phyloP scores from a whole-genome alignment of 2,888 invertebrate genomes.

The Drosophila leonis region DNA sequence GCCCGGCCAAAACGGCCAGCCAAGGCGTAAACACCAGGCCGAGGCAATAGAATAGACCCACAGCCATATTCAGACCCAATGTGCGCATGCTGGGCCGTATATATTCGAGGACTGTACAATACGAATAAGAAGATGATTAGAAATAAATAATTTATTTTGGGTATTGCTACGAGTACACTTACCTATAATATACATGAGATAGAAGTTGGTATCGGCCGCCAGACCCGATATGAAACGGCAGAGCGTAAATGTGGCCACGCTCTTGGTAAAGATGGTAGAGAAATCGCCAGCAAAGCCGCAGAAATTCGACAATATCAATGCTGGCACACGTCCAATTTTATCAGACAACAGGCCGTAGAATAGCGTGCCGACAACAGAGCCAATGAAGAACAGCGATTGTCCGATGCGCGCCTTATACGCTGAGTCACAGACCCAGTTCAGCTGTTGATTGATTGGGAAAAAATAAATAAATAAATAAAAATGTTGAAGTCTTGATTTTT shows the following conservation, averaged over 20 bases:
- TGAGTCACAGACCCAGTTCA: constrained; percentile 88
- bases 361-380: constrained; percentile 87
- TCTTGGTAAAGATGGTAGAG: constrained; percentile 86
- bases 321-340: constrained; percentile 87
- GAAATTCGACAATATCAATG: constrained; percentile 87
- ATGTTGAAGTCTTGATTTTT: not conserved
- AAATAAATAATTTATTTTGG: not conserved
- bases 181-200: constrained; percentile 89
- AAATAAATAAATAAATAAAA: not conserved
- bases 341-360: constrained; percentile 87
- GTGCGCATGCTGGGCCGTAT: constrained; percentile 87
- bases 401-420: constrained; percentile 87
- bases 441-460: constrained; percentile 54
- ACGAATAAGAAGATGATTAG: not conserved
- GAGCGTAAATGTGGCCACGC: constrained; percentile 86
- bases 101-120: constrained; percentile 87
- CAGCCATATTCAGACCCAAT: constrained; percentile 87
- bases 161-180: constrained; percentile 43
- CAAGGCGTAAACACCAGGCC: constrained; percentile 87
- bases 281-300: constrained; percentile 87
- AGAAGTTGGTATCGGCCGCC: constrained; percentile 88
- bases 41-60: constrained; percentile 87
- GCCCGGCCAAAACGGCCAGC: constrained; percentile 85
- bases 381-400: constrained; percentile 88
- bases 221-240: constrained; percentile 88